Evolutionary conservation across 1,140 invertebrate species (phyloP).

Genomic region (Drosophila triauraria): DNA sequence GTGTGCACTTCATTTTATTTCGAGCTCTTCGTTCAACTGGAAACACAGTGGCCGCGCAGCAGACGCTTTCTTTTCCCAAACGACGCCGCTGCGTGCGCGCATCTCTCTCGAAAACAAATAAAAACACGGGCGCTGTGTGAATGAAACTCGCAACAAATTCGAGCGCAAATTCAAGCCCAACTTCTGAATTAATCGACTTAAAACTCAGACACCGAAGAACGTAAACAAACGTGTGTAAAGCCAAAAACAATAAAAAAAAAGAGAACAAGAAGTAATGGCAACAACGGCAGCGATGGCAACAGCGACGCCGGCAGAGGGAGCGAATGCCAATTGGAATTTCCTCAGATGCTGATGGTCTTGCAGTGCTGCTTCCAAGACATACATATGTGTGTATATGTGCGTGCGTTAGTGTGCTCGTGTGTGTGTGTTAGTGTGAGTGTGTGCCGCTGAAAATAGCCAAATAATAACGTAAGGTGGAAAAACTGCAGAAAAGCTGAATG

Average conservation of each 20-base stretch:
- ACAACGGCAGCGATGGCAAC: constrained; percentile 11
- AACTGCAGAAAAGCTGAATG: constrained; percentile 32
- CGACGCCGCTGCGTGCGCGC: constrained; percentile 7
- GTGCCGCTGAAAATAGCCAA: constrained; percentile 18
- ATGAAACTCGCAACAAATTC: constrained; percentile 10
- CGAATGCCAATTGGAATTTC: constrained; percentile 38
- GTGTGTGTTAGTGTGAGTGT: background rate
- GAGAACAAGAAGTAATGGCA: constrained; percentile 24
- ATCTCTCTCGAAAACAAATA: constrained; percentile 10
- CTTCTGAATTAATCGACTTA: constrained; percentile 10
- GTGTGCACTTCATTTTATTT: constrained; percentile 4
- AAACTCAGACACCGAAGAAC: constrained; percentile 21
- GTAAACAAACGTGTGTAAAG: constrained; percentile 46
- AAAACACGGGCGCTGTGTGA: constrained; percentile 4
- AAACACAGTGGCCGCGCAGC: constrained; percentile 4
- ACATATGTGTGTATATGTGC: constrained; percentile 5
- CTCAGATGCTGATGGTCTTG: constrained; percentile 51
- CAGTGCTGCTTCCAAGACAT: constrained; percentile 25
- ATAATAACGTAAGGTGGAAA: constrained; percentile 12
- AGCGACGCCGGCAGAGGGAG: constrained; percentile 7
- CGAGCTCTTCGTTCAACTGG: constrained; percentile 15
- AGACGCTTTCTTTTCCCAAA: constrained; percentile 15
- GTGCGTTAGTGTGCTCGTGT: background rate
- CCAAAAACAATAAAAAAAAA: background rate
- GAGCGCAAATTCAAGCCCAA: background rate